Evolutionary conservation across 2,797 vertebrate species (phyloP), one percentile per base, ranked within the genome.

Genomic region (Adelosebastes latens): DNA sequence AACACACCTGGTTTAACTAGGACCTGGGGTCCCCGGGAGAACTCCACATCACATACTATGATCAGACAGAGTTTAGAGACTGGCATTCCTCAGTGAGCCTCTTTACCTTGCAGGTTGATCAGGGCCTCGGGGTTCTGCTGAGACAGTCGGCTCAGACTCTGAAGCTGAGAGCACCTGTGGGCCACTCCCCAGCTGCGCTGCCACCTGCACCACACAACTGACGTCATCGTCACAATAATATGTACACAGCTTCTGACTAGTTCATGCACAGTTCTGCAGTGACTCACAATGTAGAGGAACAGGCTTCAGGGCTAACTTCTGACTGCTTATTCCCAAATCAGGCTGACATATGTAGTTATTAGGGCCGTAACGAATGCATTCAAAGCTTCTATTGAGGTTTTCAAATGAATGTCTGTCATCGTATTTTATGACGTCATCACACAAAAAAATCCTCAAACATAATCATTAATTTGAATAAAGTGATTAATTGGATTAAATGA

Each of bases 171-270:
- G 82, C 97, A 98, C 80, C 96, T 96, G 89, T 99, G 98, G 77
- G 98, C 94, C 25, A 99, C 82, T 42, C 97, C 98, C 99, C 98
- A 99, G 91, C 96, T 97, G 76, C 98, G 97, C 94, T 99, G 98
- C 98, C 99, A 99, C 92, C 99, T 99, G 88, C 68, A 92, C 63
- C 36, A 68, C 65, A 90, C 29, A 79, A 71, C 20, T 22, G 7
- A 67, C 0, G 14, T 49, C 18, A 78, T 14, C 3, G 68, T 27
- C 49, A 55, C 11, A 12, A 9, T 6, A 42, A 62, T 2, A 25
- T 20, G 52, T 6, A 66, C 20, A 72, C 16, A 12, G 32, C 11
- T 59, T 59, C 24, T 80, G 20, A 39, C 56, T 36, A 5, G 6
- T 53, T 9, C 25, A 60, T 11, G 31, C 22, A 61, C 27, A 58